Evolutionary conservation across 2,113 vertebrate genomes (phyloP), one percentile per base, ranked within the genome.

Genomic region (Podilymbus podiceps): DNA sequence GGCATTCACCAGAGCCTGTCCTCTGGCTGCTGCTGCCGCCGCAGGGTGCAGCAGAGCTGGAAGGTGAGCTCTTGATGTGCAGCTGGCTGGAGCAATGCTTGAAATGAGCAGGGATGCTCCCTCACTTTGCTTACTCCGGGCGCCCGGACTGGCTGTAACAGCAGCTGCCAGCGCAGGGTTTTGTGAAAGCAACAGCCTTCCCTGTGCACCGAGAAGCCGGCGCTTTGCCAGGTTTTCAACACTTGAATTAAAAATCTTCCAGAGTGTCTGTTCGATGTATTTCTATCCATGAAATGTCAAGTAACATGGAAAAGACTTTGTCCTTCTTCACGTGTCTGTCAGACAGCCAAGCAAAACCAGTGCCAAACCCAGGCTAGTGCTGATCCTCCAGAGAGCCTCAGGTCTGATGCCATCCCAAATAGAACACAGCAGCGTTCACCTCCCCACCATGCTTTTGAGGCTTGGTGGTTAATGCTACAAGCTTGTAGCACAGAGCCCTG

Each of bases 131-230:
- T 75, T 27, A 2, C 50, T 69, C 30, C 33, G 4, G 15, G 19
- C 47, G 42, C 83, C 56, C n/a, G 27, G 46, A 11, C 2, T 2
- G 74, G 49, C 21, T 3, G 31, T 35, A 30, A 13, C 25, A 52
- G 72, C 83, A 85, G 81, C 85, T 83, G 81, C 56, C 85, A 59
- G 58, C 12, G 0, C 4, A 0, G 50, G 49, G 35, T 1, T 68
- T 49, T 83, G 53, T 46, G 81, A 56, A 52, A 60, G 52, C 63
- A 88, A 4, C 69, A 82, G 46, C 35, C 40, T 64, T 83, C 46
- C n/a, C 35, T 0, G 0, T 53, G 44, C 44, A 25, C 24, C 0
- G 1, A 55, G 53, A 28, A 21, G 4, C 49, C 23, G 42, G 30
- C 1, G 0, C 63, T 44, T 20, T 20, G 27, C 35, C 55, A 49